Percentiles rank a stretch among this genome's conserved stretches.
phyloP scores from a whole-genome alignment of 2,888 invertebrate genomes.

The Nymphalis c-album region DNA sequence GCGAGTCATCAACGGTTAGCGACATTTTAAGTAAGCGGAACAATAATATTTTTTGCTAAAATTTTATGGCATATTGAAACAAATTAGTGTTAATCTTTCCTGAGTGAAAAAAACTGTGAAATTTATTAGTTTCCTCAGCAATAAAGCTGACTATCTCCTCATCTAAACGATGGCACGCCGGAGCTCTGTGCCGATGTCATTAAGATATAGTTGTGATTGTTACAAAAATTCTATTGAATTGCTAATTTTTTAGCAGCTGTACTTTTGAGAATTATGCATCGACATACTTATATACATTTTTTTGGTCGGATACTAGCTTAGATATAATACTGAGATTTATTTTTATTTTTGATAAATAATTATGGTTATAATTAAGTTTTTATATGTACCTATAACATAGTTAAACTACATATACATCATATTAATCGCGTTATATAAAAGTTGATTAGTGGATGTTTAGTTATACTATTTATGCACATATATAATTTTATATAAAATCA shows the following conservation, averaged over 20 bases:
- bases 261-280: not conserved
- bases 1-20: slow-evolving; percentile 16
- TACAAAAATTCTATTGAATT: slow-evolving; percentile 21
- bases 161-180: slow-evolving; percentile 64
- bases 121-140: slow-evolving; percentile 76
- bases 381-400: too few relatives aligned
- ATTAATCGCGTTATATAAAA: too few relatives aligned
- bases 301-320: too few relatives aligned
- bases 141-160: slow-evolving; percentile 69
- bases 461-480: too few relatives aligned
- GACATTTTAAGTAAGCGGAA: slow-evolving; percentile 38
- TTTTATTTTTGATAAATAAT: too few relatives aligned
- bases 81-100: slow-evolving; percentile 56
- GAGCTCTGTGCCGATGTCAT: slow-evolving; percentile 54
- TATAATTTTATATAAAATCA: too few relatives aligned
- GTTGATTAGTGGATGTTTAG: too few relatives aligned
- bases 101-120: slow-evolving; percentile 51
- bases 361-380: too few relatives aligned
- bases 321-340: too few relatives aligned
- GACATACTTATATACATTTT: too few relatives aligned
- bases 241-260: slow-evolving; percentile 16
- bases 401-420: too few relatives aligned
- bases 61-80: slow-evolving; percentile 76
- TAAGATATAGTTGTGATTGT: slow-evolving; percentile 48
- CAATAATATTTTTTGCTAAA: slow-evolving; percentile 60